These are phyloP conservation scores for Amphimallon solstitiale DNA, from an alignment of 2,888 invertebrate species.

Conservation along the genomic window DNA sequence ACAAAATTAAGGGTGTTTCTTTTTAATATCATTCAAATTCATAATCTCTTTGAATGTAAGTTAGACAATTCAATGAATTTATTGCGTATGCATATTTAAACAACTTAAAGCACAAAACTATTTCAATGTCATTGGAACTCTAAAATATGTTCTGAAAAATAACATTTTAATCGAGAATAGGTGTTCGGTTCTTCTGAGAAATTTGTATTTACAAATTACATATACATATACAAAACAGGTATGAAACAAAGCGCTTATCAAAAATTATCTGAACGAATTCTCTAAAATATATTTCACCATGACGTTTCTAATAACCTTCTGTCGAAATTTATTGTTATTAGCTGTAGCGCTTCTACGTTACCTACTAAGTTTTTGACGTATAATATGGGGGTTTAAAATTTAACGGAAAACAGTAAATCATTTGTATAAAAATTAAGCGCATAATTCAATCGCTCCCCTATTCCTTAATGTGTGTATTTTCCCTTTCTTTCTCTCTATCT, in stretches of 20 bases:
- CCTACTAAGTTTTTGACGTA: constrained; percentile 10
- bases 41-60: too few species aligned
- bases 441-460: constrained; percentile 38
- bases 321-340: constrained; percentile 37
- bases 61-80: too few species aligned
- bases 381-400: constrained; percentile 33
- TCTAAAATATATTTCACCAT: constrained; percentile 20
- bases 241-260: neutral
- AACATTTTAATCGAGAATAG: neutral
- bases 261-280: constrained; percentile 18
- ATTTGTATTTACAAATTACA: constrained; percentile 16
- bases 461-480: constrained; percentile 34
- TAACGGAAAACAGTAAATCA: constrained; percentile 41
- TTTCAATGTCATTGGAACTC: too few species aligned
- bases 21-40: too few species aligned
- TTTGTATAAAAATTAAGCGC: constrained; percentile 39
- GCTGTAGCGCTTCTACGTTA: constrained; percentile 14
- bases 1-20: too few species aligned
- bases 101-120: too few species aligned
- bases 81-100: too few species aligned
- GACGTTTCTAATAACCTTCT: constrained; percentile 27
- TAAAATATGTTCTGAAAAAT: too few species aligned
- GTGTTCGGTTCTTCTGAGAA: neutral
- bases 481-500: constrained; percentile 17
- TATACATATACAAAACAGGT: neutral